These are phyloP conservation scores for Liasis olivaceus DNA, from an alignment of 2,797 vertebrate genomes.

Conservation along the genomic window DNA sequence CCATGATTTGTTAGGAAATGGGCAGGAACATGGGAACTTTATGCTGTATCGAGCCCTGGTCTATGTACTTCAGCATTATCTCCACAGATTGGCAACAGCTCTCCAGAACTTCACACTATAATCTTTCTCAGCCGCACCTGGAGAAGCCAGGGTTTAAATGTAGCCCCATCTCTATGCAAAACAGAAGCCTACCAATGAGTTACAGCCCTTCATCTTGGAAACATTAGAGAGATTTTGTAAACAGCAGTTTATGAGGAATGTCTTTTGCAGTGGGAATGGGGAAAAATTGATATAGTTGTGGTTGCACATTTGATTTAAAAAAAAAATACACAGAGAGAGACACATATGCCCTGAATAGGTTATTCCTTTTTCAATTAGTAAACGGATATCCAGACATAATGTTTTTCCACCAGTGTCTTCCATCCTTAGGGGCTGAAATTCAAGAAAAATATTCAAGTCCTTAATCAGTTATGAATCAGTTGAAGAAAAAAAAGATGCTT, in stretches of 20 bases:
- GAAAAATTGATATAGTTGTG: background rate
- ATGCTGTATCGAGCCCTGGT: background rate
- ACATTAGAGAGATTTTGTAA: background rate
- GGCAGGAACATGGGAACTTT: background rate
- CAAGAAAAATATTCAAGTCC: background rate
- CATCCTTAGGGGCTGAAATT: background rate
- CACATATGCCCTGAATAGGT: background rate
- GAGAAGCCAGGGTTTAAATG: background rate
- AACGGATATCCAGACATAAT: background rate
- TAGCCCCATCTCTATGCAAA: background rate
- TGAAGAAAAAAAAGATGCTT: background rate
- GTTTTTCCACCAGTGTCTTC: background rate
- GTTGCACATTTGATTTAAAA: background rate
- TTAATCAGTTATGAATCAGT: background rate
- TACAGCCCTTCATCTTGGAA: background rate
- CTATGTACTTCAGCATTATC: background rate
- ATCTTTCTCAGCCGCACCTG: background rate
- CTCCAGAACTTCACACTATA: background rate
- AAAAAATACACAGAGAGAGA: background rate
- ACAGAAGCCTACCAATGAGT: background rate
- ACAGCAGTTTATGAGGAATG: background rate
- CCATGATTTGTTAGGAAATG: background rate
- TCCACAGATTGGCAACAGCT: background rate
- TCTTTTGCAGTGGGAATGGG: background rate
- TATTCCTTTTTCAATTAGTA: background rate